Base-by-base conservation (phyloP, 1,140 invertebrate genomes). In the Pemphigus obesinymphae region DNA sequence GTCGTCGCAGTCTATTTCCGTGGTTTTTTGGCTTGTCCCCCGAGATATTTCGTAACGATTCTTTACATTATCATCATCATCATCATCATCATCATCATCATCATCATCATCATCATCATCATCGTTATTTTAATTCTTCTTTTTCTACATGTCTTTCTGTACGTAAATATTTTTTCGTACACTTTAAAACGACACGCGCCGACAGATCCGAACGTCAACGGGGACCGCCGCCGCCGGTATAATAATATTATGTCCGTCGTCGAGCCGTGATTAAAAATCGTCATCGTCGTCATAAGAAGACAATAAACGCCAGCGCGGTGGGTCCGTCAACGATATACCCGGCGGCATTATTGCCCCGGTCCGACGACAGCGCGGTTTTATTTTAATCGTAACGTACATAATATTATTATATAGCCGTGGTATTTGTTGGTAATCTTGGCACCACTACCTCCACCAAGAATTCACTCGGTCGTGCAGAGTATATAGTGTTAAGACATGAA, bases 341-440 rank as follows among this genome's bases (percentile, higher is more conserved):
- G 4, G 1, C 3, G 31, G 29, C 7, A 43, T 43, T 70, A 70
- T 70, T 43, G 26, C 70, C 17, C 72, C 26, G 72, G 26, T 53
- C 34, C n/a, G 73, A 58, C 45, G 50, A 76, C 48, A 76, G 50
- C 45, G 50, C 45, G 50, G 45, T 76, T 76, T 76, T 76, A 76
- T 76, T 76, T 76, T 76, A 40, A 76, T 53, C 73, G 26, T n/a
- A 37, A 70, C 23, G 40, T 70, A 5, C 7, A 13, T 13, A 15
- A 43, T 70, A 43, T 26, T 17, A 15, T 34, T 4, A 34, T 34
- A 61, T n/a, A 68, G 34, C 34, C 7, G 20, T 31, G 20, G 66
- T 37, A 43, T 70, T 43, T 17, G 66, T 43, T 29, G 66, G 66
- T 70, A 70, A 43, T 37, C 66, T 70, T 70, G 66, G 66, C 66